These are phyloP conservation scores for Galerucella nymphaeae DNA, from an alignment of 2,888 invertebrate genomes.

Conservation along the genomic window DNA sequence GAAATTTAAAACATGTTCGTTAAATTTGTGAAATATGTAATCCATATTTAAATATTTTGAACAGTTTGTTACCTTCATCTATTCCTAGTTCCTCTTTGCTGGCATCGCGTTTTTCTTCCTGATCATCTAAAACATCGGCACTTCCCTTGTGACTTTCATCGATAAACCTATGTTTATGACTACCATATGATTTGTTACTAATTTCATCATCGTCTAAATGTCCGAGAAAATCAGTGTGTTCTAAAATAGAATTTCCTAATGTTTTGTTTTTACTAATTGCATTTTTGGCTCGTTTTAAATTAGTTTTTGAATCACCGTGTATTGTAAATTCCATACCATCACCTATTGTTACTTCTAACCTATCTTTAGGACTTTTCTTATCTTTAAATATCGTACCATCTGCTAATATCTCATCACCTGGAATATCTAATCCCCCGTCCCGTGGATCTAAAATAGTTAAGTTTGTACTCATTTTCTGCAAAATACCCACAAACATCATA, in stretches of 20 bases:
- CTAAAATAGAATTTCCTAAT: slow-evolving; percentile 79
- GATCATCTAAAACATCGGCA: slow-evolving; percentile 83
- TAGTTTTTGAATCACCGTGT: slow-evolving; percentile 87
- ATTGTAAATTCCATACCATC: slow-evolving; percentile 95
- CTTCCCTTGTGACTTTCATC: slow-evolving; percentile 93
- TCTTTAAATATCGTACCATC: slow-evolving; percentile 89
- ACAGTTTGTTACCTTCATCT: slow-evolving; percentile 72
- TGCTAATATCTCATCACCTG: slow-evolving; percentile 77
- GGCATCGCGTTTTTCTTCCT: slow-evolving; percentile 87
- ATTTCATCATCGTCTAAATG: slow-evolving; percentile 77
- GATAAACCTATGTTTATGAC: slow-evolving; percentile 90
- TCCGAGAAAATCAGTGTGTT: slow-evolving; percentile 62
- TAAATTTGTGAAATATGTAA: background rate
- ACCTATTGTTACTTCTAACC: slow-evolving; percentile 90
- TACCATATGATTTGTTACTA: slow-evolving; percentile 92
- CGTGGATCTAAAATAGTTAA: slow-evolving; percentile 68
- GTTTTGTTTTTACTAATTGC: slow-evolving; percentile 71
- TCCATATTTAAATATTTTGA: background rate
- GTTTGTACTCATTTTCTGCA: slow-evolving; percentile 12
- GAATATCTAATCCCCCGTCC: slow-evolving; percentile 66
- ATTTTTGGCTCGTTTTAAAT: slow-evolving; percentile 84
- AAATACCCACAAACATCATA: slow-evolving; percentile 17
- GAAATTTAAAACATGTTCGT: background rate
- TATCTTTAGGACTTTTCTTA: slow-evolving; percentile 86
- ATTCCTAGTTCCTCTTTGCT: slow-evolving; percentile 91